Conservation (phyloP, 2,888 invertebrate genomes). For the Globia sparganii region DNA sequence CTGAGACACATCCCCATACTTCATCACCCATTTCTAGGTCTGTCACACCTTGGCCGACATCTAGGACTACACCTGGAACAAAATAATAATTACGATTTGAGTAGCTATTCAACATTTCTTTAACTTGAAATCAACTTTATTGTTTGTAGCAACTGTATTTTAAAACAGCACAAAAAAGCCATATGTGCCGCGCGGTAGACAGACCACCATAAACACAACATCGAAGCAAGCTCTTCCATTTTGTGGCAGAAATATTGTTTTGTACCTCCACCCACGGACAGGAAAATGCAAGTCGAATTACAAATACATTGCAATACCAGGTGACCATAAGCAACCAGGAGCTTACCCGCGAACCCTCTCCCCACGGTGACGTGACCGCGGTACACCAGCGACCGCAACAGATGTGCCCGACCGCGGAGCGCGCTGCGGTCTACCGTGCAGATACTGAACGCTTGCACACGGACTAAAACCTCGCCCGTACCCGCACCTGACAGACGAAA, state of each 20-base stretch:
- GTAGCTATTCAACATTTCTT: not conserved
- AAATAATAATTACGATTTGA: not conserved
- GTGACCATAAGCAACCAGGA: not conserved
- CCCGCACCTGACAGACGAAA: conserved; percentile 74
- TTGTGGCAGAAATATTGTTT: not conserved
- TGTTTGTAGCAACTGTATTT: not conserved
- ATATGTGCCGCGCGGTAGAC: no score
- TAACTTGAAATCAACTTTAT: not conserved
- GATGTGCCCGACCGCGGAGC: conserved; percentile 81
- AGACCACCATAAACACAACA: not conserved
- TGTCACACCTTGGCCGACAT: conserved; percentile 83
- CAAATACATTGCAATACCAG: not conserved
- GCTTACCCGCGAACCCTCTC: conserved; percentile 82
- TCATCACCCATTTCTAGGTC: conserved; percentile 88
- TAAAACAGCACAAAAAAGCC: not conserved
- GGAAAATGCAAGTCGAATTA: not conserved
- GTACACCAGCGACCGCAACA: conserved; percentile 77
- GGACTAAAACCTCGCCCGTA: conserved; percentile 82
- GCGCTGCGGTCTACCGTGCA: conserved; percentile 81
- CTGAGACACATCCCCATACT: conserved; percentile 88
- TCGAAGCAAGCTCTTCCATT: not conserved
- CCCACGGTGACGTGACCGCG: conserved; percentile 80
- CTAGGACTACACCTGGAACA: conserved; percentile 81
- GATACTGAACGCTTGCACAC: conserved; percentile 87
- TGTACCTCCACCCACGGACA: not conserved